Percentiles rank a stretch among this genome's conserved stretches.
Evolutionary conservation across 2,113 vertebrate species (phyloP).

Genomic region (Lepus timidus): DNA sequence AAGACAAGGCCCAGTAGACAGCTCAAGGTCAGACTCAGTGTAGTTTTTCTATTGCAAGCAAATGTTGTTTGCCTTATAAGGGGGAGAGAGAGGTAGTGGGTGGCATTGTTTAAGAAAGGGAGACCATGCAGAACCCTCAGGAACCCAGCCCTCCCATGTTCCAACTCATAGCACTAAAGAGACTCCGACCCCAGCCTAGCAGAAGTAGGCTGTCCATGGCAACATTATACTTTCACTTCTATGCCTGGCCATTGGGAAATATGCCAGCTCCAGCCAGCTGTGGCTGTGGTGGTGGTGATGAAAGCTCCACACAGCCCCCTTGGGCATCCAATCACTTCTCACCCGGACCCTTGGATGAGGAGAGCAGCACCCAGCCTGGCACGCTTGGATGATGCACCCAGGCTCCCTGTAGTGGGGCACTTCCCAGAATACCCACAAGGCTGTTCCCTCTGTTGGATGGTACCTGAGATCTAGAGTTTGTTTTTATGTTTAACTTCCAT

Average conservation of each 20-base stretch:
- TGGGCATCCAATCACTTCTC: not conserved
- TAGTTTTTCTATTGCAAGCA: not conserved
- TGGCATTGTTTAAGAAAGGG: not conserved
- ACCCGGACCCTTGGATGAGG: not conserved
- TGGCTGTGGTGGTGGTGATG: not conserved
- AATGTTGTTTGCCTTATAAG: not conserved
- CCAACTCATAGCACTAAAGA: not conserved
- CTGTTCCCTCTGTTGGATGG: not conserved
- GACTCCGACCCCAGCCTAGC: not conserved
- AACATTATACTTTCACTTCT: not conserved
- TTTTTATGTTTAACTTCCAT: no score
- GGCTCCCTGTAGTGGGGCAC: not conserved
- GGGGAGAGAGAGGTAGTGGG: not conserved
- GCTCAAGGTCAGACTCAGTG: slow-evolving; percentile 57
- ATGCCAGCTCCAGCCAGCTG: not conserved
- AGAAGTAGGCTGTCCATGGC: not conserved
- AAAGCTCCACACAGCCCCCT: not conserved
- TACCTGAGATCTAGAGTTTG: not conserved
- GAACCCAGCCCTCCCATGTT: no score
- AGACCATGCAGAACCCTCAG: not conserved
- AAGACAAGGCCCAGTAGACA: slow-evolving; percentile 76
- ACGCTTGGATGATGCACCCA: not conserved
- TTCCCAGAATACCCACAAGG: not conserved
- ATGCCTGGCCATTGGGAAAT: not conserved
- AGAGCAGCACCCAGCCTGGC: not conserved